Conservation (phyloP, 1,140 invertebrate species). For the Colletes latitarsis region DNA sequence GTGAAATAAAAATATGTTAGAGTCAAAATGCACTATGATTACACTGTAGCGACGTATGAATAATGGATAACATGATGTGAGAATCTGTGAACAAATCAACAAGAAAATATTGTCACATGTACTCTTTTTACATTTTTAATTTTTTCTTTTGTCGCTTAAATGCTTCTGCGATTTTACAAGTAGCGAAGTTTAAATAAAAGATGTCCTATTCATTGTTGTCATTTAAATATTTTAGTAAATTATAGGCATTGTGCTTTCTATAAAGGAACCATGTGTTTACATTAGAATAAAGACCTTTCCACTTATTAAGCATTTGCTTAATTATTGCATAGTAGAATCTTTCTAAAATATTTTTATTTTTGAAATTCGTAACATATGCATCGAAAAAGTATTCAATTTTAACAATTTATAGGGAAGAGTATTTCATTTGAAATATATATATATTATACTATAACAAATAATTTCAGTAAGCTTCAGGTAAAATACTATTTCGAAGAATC, state of each 20-base stretch:
- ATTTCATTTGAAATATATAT: too few species aligned
- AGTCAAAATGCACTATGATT: conserved; percentile 7
- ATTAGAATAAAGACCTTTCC: neutral
- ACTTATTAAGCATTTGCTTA: neutral
- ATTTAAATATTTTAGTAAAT: neutral
- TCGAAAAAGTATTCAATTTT: too few species aligned
- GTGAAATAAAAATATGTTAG: conserved; percentile 68
- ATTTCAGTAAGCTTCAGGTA: too few species aligned
- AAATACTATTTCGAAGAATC: too few species aligned
- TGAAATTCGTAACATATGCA: too few species aligned
- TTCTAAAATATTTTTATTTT: too few species aligned
- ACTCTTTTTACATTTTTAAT: neutral
- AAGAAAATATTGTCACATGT: neutral
- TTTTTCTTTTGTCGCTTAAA: neutral
- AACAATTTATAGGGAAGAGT: too few species aligned
- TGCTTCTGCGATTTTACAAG: neutral
- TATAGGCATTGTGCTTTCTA: too few species aligned
- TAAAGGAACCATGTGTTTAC: neutral
- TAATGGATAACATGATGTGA: neutral
- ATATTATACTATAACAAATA: too few species aligned
- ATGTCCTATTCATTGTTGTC: conserved; percentile 1
- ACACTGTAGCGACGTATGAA: neutral
- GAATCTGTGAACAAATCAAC: neutral
- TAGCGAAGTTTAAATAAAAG: neutral
- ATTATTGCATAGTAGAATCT: neutral